Conservation (phyloP, 2,888 invertebrate species). For the Lepidochrysops patricia region DNA sequence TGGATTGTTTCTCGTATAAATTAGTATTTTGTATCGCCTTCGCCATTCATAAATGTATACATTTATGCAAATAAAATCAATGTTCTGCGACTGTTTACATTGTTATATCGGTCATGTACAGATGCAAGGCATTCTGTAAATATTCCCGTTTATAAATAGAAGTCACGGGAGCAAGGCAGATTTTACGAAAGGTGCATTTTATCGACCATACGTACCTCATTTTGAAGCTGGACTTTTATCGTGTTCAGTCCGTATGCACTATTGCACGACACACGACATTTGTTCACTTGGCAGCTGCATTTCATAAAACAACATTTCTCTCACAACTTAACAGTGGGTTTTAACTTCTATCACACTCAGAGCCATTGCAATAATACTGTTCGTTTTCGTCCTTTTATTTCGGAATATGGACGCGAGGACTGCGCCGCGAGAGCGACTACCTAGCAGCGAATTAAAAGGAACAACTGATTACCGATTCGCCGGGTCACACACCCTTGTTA, state of each 20-base stretch:
- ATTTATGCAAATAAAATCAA: constrained; percentile 58
- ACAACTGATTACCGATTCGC: constrained; percentile 24
- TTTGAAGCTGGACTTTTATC: constrained; percentile 64
- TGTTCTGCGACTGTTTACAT: constrained; percentile 64
- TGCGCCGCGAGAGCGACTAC: constrained; percentile 44
- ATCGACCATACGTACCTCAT: constrained; percentile 69
- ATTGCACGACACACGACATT: constrained; percentile 67
- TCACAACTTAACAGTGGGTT: constrained; percentile 50
- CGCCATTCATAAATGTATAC: constrained; percentile 61
- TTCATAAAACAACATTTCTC: constrained; percentile 56
- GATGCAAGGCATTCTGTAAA: constrained; percentile 41
- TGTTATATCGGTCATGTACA: constrained; percentile 37
- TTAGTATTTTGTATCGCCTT: constrained; percentile 34
- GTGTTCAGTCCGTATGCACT: constrained; percentile 66
- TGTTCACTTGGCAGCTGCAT: constrained; percentile 70
- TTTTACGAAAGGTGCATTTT: constrained; percentile 59
- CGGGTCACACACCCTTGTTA: constrained; percentile 25
- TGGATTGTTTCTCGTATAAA: constrained; percentile 28
- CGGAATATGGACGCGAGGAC: constrained; percentile 56
- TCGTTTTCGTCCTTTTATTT: constrained; percentile 57
- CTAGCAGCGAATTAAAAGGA: constrained; percentile 31
- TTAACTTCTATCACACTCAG: constrained; percentile 54
- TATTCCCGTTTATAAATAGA: constrained; percentile 53
- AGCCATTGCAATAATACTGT: constrained; percentile 59
- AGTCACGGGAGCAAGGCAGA: constrained; percentile 52